phyloP scores from a whole-genome alignment of 2,888 invertebrate genomes.

The Phengaris alcon region DNA sequence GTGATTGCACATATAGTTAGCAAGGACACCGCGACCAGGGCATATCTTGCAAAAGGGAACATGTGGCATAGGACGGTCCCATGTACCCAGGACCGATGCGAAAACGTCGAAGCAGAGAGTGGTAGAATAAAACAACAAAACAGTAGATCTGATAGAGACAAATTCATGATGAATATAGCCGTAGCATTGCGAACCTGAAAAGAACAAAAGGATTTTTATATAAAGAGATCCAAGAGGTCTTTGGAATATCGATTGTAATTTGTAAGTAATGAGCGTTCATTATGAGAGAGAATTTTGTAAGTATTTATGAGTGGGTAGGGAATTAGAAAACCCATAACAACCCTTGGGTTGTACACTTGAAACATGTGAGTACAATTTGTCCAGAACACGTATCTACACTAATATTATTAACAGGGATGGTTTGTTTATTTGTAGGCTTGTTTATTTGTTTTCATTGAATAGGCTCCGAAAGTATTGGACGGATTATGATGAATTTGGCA shows the following conservation, averaged over 20 bases:
- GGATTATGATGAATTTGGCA: no score
- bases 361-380: background rate
- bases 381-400: background rate
- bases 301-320: background rate
- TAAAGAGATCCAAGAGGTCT: background rate
- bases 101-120: slow-evolving; percentile 87
- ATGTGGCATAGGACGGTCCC: slow-evolving; percentile 84
- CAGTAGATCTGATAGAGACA: slow-evolving; percentile 87
- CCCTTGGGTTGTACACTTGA: background rate
- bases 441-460: no score
- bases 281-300: background rate
- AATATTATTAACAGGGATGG: background rate
- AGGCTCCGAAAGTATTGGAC: background rate
- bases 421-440: no score
- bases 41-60: slow-evolving; percentile 87
- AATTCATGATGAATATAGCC: slow-evolving; percentile 90
- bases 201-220: slow-evolving; percentile 7
- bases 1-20: slow-evolving; percentile 90
- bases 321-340: background rate
- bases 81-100: slow-evolving; percentile 84
- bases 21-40: slow-evolving; percentile 86
- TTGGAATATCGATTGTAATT: background rate
- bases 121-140: slow-evolving; percentile 91
- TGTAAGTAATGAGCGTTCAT: background rate
- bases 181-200: slow-evolving; percentile 88